phyloP scores from a whole-genome alignment of 2,888 invertebrate genomes.

The Teleogryllus oceanicus region DNA sequence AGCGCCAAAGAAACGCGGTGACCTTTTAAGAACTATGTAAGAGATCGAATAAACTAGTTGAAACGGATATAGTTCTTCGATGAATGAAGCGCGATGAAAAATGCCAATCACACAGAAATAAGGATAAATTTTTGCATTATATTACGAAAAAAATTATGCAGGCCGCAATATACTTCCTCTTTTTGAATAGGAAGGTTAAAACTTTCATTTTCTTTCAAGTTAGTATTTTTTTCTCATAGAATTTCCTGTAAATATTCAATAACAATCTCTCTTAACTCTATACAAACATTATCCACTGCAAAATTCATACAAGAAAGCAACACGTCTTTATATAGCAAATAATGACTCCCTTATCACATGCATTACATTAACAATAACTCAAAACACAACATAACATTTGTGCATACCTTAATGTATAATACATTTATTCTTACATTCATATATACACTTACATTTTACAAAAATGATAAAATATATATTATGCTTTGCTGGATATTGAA shows the following conservation, averaged over 20 bases:
- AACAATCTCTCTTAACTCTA: neutral
- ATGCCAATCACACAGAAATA: no score
- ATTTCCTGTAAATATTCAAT: neutral
- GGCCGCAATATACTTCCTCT: no score
- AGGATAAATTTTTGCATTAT: no score
- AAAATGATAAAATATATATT: slow-evolving; percentile 12
- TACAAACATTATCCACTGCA: neutral
- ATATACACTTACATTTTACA: slow-evolving; percentile 2
- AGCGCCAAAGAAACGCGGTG: no score
- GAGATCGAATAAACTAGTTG: no score
- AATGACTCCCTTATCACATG: neutral
- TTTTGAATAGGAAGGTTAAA: no score
- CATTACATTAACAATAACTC: neutral
- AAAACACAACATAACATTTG: neutral
- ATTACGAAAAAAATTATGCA: no score
- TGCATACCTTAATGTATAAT: neutral
- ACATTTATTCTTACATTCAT: neutral
- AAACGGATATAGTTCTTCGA: no score
- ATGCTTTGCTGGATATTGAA: neutral
- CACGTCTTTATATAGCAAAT: neutral
- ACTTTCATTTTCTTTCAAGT: no score
- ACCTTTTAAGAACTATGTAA: no score
- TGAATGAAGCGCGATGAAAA: no score
- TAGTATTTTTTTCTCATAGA: neutral
- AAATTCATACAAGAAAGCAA: slow-evolving; percentile 10